Percentiles rank a stretch among this genome's conserved stretches.
Conservation (phyloP, 1,140 invertebrate genomes). For the Sitobion miscanthi region DNA sequence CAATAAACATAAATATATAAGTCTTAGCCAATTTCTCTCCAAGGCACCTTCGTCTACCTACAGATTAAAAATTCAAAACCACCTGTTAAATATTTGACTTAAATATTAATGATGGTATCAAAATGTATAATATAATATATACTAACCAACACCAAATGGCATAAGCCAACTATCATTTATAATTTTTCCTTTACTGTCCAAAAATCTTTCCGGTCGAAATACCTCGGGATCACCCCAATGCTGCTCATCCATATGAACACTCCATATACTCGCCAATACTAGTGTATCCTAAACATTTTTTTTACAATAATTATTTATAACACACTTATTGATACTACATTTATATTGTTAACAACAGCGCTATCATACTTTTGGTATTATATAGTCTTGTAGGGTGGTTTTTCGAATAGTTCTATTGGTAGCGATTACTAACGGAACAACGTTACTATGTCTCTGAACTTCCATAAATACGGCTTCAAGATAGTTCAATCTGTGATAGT, state of each 20-base stretch:
- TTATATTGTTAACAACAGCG: neutral
- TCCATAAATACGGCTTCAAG: slow-evolving; percentile 70
- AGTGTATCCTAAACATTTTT: slow-evolving; percentile 68
- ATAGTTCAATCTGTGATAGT: slow-evolving; percentile 67
- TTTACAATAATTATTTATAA: neutral
- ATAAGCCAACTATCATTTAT: slow-evolving; percentile 68
- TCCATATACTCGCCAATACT: slow-evolving; percentile 72
- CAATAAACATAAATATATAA: slow-evolving; percentile 67
- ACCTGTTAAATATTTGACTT: neutral
- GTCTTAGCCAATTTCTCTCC: slow-evolving; percentile 69
- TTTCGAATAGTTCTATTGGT: slow-evolving; percentile 67
- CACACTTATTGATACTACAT: neutral
- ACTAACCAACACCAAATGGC: slow-evolving; percentile 75
- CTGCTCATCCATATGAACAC: slow-evolving; percentile 71
- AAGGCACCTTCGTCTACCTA: slow-evolving; percentile 65
- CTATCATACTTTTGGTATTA: slow-evolving; percentile 70
- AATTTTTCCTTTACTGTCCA: slow-evolving; percentile 68
- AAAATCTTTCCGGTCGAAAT: slow-evolving; percentile 77
- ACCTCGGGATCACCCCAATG: slow-evolving; percentile 74
- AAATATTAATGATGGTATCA: no score
- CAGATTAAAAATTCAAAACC: neutral
- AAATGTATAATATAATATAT: neutral
- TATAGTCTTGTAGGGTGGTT: slow-evolving; percentile 67
- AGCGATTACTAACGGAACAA: slow-evolving; percentile 70
- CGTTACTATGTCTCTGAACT: slow-evolving; percentile 67